These are phyloP conservation scores for Sebastes minor DNA, from an alignment of 2,797 vertebrate species.

Conservation along the genomic window DNA sequence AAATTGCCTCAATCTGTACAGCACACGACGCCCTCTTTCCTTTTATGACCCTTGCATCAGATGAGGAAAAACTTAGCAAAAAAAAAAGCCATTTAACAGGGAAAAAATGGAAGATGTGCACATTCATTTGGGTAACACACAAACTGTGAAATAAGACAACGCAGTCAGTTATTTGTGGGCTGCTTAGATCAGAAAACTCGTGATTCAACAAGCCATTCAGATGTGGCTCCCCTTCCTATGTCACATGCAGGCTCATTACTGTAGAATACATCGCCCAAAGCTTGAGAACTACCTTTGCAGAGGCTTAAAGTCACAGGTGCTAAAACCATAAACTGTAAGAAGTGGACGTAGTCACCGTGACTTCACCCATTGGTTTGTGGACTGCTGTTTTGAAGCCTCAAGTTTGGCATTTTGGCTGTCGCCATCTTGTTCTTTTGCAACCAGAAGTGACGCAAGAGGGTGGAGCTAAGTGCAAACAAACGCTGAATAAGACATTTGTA, in stretches of 20 bases:
- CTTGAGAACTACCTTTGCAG: neutral
- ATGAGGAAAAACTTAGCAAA: neutral
- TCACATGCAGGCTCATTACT: neutral
- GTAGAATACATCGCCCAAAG: neutral
- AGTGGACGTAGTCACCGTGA: neutral
- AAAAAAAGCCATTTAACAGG: too few species aligned
- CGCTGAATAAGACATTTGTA: neutral
- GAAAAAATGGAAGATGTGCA: neutral
- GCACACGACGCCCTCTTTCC: neutral
- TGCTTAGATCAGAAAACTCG: neutral
- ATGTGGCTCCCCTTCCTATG: neutral
- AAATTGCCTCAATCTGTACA: too few species aligned
- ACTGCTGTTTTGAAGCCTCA: neutral
- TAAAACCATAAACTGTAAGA: neutral
- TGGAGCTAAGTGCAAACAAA: neutral
- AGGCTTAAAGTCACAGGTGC: neutral
- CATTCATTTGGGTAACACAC: neutral
- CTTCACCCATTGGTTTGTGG: neutral
- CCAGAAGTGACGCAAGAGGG: neutral
- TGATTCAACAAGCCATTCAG: too few species aligned
- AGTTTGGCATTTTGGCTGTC: neutral
- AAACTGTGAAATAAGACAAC: neutral
- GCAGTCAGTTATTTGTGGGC: neutral
- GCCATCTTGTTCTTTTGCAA: neutral
- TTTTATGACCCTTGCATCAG: neutral